These are phyloP conservation scores for Panzeria rudis DNA, from an alignment of 2,888 invertebrate species.

Conservation along the genomic window DNA sequence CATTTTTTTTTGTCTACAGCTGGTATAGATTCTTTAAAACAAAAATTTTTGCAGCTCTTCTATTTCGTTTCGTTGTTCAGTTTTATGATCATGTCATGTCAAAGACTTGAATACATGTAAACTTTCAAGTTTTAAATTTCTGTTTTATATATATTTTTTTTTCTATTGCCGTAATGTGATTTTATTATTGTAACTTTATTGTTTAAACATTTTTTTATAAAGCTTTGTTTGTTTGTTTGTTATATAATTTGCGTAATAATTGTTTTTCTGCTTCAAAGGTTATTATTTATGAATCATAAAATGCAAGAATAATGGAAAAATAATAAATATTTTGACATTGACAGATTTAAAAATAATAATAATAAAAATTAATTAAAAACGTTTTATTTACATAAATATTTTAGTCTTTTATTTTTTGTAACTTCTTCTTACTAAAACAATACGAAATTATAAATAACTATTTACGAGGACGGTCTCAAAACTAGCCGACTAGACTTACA, in stretches of 20 bases:
- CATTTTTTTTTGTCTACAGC: neutral
- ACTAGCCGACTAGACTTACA: neutral
- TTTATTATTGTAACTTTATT: slow-evolving; percentile 40
- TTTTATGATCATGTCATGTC: slow-evolving; percentile 50
- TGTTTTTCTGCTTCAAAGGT: slow-evolving; percentile 47
- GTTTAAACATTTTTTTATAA: slow-evolving; percentile 18
- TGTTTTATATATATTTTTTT: slow-evolving; percentile 9
- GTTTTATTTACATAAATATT: neutral
- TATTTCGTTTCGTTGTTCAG: slow-evolving; percentile 36
- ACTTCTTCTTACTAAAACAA: neutral
- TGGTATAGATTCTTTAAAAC: neutral
- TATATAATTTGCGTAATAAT: slow-evolving; percentile 54
- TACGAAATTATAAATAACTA: neutral
- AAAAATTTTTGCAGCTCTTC: slow-evolving; percentile 8
- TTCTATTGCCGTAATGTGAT: slow-evolving; percentile 14
- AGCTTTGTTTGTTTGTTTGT: slow-evolving; percentile 37
- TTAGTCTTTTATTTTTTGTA: neutral
- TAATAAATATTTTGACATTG: slow-evolving; percentile 57
- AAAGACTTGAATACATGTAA: slow-evolving; percentile 56
- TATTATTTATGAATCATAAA: slow-evolving; percentile 15
- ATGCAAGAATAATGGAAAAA: slow-evolving; percentile 28
- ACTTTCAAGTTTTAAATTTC: slow-evolving; percentile 46
- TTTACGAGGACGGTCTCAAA: slow-evolving; percentile 1
- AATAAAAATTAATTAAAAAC: slow-evolving; percentile 8
- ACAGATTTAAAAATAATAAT: slow-evolving; percentile 38